Conservation (phyloP, 2,888 invertebrate species). For the Cantharis rufa region DNA sequence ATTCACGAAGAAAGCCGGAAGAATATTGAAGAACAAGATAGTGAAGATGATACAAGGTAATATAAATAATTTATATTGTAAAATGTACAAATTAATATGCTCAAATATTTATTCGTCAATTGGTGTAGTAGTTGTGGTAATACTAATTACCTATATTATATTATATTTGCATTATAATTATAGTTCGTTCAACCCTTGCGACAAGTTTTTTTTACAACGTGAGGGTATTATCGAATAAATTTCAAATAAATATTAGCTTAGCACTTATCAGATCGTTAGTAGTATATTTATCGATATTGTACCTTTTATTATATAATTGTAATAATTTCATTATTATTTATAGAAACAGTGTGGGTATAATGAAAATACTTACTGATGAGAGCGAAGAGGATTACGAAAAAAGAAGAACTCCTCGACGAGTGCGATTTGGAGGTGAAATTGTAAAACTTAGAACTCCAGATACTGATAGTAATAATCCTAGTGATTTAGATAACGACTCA, state of each 20-base stretch:
- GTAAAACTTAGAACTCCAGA: conserved; percentile 85
- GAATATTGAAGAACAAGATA: conserved; percentile 40
- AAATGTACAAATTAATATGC: neutral
- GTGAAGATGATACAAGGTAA: conserved; percentile 45
- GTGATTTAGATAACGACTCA: conserved; percentile 58
- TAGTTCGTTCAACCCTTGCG: neutral
- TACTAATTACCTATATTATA: neutral
- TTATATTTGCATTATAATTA: neutral
- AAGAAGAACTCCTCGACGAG: conserved; percentile 70
- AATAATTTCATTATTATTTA: neutral
- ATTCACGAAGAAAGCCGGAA: conserved; percentile 70
- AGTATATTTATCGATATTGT: neutral
- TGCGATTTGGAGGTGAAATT: conserved; percentile 85
- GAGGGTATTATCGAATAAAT: neutral
- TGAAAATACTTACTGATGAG: conserved; percentile 62
- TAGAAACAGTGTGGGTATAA: conserved; percentile 19
- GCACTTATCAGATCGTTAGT: neutral
- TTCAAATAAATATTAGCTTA: neutral
- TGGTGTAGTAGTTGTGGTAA: neutral
- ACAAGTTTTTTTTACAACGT: neutral
- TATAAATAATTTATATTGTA: neutral
- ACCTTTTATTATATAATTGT: neutral
- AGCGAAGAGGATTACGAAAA: conserved; percentile 59
- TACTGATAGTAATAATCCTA: conserved; percentile 70
- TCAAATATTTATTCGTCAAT: neutral